Conservation (phyloP, 2,113 vertebrate species). For the Gambusia holbrooki region DNA sequence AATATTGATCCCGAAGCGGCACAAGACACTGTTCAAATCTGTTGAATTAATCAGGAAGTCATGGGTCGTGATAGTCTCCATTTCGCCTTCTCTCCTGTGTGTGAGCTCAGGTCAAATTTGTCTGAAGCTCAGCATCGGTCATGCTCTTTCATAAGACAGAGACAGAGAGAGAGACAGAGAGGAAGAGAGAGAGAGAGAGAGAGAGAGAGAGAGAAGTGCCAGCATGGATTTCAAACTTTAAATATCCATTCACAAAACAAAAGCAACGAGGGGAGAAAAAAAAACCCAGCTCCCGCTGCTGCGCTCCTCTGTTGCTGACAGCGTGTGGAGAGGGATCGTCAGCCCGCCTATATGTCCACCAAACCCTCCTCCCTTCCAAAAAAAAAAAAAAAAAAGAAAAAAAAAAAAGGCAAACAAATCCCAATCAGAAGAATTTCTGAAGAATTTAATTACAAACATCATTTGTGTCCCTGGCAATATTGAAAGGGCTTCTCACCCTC, state of each 20-base stretch:
- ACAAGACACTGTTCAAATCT: slow-evolving; percentile 75
- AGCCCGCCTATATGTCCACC: slow-evolving; percentile 36
- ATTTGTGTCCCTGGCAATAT: background rate
- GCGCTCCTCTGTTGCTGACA: slow-evolving; percentile 19
- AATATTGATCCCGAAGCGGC: slow-evolving; percentile 74
- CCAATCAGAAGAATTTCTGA: background rate
- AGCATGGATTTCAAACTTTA: background rate
- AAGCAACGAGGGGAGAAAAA: background rate
- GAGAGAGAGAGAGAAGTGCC: background rate
- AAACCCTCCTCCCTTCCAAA: background rate
- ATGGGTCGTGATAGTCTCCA: slow-evolving; percentile 77
- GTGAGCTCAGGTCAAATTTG: slow-evolving; percentile 34
- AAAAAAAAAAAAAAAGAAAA: background rate
- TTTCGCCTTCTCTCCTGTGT: slow-evolving; percentile 25
- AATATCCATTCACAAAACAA: background rate
- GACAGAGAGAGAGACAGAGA: background rate
- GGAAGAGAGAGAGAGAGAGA: background rate
- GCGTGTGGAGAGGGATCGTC: slow-evolving; percentile 26
- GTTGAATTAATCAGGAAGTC: slow-evolving; percentile 78
- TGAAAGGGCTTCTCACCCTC: background rate
- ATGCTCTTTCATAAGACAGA: slow-evolving; percentile 12
- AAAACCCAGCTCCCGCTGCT: background rate
- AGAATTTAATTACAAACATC: background rate
- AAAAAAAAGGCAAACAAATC: background rate
- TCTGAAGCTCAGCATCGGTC: slow-evolving; percentile 10